Evolutionary conservation across 1,140 invertebrate genomes (phyloP).

Genomic region (Cryptotermes secundus): DNA sequence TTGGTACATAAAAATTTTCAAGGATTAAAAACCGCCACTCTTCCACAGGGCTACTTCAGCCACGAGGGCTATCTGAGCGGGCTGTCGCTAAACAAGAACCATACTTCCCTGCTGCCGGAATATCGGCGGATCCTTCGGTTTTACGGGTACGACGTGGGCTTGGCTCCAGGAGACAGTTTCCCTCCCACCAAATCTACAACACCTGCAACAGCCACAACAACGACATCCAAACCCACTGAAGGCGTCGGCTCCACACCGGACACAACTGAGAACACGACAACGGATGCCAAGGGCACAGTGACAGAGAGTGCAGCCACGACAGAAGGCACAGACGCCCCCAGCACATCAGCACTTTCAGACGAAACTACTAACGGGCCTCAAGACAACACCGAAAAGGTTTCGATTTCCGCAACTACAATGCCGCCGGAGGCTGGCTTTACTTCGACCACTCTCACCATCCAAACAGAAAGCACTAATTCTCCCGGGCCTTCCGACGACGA

Average conservation of each 20-base stretch:
- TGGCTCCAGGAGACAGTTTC: conserved; percentile 21
- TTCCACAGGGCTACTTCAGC: conserved; percentile 75
- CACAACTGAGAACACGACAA: neutral
- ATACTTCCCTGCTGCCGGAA: conserved; percentile 65
- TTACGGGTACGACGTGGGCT: conserved; percentile 68
- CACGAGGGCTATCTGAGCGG: conserved; percentile 76
- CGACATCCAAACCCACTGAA: neutral
- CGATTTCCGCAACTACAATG: neutral
- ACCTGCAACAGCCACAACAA: neutral
- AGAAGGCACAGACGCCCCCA: neutral
- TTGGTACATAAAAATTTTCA: neutral
- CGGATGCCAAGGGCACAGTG: neutral
- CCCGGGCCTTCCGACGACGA: neutral
- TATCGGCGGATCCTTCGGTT: conserved; percentile 70
- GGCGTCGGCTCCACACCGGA: neutral
- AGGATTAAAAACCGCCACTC: neutral
- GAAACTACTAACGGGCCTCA: neutral
- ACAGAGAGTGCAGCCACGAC: neutral
- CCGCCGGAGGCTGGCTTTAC: neutral
- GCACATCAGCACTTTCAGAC: neutral
- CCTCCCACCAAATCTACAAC: conserved; percentile 24
- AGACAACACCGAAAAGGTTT: neutral
- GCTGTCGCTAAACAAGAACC: conserved; percentile 71
- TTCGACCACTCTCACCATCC: neutral
- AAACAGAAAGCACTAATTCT: neutral